Base-by-base conservation (phyloP, 2,888 invertebrate species). In the Anodontia alba region DNA sequence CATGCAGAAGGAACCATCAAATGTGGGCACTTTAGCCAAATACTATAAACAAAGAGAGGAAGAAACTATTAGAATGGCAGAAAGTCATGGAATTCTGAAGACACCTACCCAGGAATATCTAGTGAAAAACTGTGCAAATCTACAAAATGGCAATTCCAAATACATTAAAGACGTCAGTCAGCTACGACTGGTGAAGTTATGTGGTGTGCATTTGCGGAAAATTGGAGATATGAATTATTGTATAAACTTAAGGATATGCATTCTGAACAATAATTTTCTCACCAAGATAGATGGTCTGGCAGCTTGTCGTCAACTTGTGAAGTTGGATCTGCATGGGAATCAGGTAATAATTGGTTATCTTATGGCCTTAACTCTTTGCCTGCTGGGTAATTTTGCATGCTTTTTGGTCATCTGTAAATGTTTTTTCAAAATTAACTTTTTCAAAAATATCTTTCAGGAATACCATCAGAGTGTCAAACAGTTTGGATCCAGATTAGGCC, bases 311-410 rank as follows among this genome's bases (percentile, higher is more conserved):
- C 89, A 94, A 26, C 89, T 94, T 10, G 80, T 93, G 23, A 94
- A 92, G 80, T 85, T 94, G n/a, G 94, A 94, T 87, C 82, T 94
- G 20, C 92, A 92, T 81, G 84, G 90, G 31, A 93, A 94, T 80
- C 93, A 93, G 92, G 93, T 93, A 84, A 76, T 76, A 33, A n/a
- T 23, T 69, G 33, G n/a, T n/a, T n/a, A n/a, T 20, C 17, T 15
- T 20, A 15, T 46, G 7, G 5, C 12, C 38, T 49, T 49, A 49
- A 49, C 49, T n/a, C 49, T 49, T 49, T 3, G 5, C 49, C 49
- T 49, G 49, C 49, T 20, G n/a, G n/a, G n/a, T n/a, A n/a, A n/a
- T n/a, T n/a, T n/a, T n/a, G n/a, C n/a, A n/a, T n/a, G n/a, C n/a
- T n/a, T n/a, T n/a, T n/a, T n/a, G n/a, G n/a, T n/a, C n/a, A n/a